These are phyloP conservation scores for Muscidifurax raptorellus DNA, from an alignment of 1,140 invertebrate genomes.

Conservation along the genomic window DNA sequence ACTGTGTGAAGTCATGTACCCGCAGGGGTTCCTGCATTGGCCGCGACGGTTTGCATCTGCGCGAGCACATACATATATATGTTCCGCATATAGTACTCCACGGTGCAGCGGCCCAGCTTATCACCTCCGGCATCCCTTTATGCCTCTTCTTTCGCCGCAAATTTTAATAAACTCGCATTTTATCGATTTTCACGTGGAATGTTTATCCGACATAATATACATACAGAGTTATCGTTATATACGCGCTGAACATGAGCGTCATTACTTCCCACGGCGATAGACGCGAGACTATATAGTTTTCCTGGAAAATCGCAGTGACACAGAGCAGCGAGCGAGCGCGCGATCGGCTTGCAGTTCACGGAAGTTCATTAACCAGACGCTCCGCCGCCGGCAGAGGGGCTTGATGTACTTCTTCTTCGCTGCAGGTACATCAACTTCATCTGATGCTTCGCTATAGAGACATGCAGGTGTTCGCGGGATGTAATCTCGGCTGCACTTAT, in stretches of 20 bases:
- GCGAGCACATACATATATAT: too few relatives aligned
- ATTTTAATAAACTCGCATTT: too few relatives aligned
- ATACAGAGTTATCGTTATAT: background rate
- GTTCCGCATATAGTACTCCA: too few relatives aligned
- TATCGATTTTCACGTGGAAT: too few relatives aligned
- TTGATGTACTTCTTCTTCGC: constrained; percentile 37
- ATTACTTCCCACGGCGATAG: background rate
- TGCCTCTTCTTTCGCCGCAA: too few relatives aligned
- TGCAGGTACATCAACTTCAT: constrained; percentile 37
- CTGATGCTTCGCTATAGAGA: constrained; percentile 58
- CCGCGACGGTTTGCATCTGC: background rate
- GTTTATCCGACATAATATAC: too few relatives aligned
- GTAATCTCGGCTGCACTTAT: constrained; percentile 57
- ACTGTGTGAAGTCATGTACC: background rate
- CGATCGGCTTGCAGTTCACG: constrained; percentile 41
- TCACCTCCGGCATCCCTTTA: too few relatives aligned
- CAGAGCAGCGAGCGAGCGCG: constrained; percentile 35
- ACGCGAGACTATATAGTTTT: background rate
- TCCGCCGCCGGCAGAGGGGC: background rate
- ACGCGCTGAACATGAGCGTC: background rate
- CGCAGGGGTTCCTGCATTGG: background rate
- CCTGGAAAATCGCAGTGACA: constrained; percentile 7
- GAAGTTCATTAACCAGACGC: constrained; percentile 41
- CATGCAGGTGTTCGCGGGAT: constrained; percentile 63
- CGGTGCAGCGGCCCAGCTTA: too few relatives aligned